phyloP scores from a whole-genome alignment of 2,113 vertebrate species.

The Orthonyx spaldingii region DNA sequence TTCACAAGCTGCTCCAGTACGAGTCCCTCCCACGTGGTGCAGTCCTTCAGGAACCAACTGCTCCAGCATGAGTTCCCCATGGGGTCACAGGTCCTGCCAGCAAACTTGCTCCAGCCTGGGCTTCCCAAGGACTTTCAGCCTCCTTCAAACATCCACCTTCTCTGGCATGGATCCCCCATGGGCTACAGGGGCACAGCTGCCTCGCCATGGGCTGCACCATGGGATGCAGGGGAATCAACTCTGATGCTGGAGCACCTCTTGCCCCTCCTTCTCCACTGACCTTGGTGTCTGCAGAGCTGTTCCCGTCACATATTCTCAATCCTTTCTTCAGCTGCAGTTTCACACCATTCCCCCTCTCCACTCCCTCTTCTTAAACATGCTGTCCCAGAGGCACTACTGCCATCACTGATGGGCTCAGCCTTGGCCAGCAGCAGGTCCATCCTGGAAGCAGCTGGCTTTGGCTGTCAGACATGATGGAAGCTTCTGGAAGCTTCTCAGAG shows the following conservation, averaged over 20 bases:
- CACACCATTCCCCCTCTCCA: fast-evolving
- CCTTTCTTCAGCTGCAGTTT: neutral
- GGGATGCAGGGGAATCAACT: neutral
- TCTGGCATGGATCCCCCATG: neutral
- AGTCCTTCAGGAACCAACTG: neutral
- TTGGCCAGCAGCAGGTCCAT: neutral
- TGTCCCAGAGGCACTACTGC: neutral
- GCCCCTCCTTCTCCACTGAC: neutral
- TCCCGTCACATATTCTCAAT: neutral
- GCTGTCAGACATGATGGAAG: neutral
- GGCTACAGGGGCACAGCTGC: neutral
- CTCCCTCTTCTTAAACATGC: neutral
- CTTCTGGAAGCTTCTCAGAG: neutral
- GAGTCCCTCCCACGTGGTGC: neutral
- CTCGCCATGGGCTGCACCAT: neutral
- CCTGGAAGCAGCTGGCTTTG: neutral
- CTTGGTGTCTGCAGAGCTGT: neutral
- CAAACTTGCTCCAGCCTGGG: neutral
- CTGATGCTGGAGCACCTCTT: neutral
- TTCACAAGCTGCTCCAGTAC: fast-evolving
- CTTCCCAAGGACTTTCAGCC: neutral
- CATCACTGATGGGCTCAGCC: neutral
- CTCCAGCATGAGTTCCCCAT: neutral
- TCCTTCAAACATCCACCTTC: neutral
- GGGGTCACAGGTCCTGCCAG: neutral